These are phyloP conservation scores for Psittacara wagleri DNA, from an alignment of 2,113 vertebrate species.

Conservation along the genomic window DNA sequence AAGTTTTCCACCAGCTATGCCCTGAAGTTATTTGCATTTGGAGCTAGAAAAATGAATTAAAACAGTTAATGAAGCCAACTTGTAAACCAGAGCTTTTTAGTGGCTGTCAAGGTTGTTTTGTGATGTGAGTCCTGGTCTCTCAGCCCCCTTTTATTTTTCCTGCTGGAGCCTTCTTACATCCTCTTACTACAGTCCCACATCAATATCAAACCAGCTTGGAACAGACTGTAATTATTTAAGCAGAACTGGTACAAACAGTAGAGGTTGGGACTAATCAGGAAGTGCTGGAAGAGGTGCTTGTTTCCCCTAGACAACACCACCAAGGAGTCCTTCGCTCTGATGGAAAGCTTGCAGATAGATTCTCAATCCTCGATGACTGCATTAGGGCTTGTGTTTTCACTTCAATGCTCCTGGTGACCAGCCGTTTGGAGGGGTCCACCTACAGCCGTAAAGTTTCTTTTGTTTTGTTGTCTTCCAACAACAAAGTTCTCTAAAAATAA, in stretches of 20 bases:
- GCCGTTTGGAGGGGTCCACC: background rate
- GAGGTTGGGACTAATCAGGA: background rate
- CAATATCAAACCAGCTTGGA: background rate
- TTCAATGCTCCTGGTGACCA: background rate
- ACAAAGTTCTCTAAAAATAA: background rate
- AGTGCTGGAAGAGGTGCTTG: background rate
- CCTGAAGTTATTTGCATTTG: background rate
- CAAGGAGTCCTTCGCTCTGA: fast-evolving
- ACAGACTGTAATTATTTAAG: background rate
- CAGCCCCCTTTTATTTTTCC: background rate
- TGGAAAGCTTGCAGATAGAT: background rate
- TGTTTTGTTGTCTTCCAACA: background rate
- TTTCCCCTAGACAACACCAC: background rate
- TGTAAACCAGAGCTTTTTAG: background rate
- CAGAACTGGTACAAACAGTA: background rate
- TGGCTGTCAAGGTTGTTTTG: background rate
- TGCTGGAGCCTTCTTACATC: background rate
- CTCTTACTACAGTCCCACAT: background rate
- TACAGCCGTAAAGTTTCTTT: background rate
- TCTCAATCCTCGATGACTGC: background rate
- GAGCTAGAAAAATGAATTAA: conserved; percentile 32
- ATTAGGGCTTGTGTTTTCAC: background rate
- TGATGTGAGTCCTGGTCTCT: background rate
- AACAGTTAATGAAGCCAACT: background rate
- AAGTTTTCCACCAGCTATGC: background rate